These are phyloP conservation scores for Lordiphosa clarofinis DNA, from an alignment of 1,140 invertebrate genomes.

Conservation along the genomic window DNA sequence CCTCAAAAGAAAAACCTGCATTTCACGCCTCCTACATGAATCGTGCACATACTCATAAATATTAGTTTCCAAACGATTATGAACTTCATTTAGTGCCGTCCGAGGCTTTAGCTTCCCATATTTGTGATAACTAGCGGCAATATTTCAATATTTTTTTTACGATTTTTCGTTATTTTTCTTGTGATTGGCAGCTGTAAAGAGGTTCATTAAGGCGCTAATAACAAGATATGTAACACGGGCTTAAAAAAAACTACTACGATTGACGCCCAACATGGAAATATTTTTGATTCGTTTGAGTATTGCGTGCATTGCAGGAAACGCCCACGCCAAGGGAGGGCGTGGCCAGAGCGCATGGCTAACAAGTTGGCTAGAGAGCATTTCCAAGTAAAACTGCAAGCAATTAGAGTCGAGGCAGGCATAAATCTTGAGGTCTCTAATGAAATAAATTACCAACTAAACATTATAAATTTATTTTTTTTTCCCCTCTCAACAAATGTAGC, in stretches of 20 bases:
- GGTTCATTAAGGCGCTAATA: constrained; percentile 12
- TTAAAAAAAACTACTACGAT: constrained; percentile 1
- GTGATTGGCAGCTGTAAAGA: constrained; percentile 13
- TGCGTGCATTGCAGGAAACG: constrained; percentile 7
- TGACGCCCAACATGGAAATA: constrained; percentile 5
- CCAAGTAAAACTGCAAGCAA: constrained; percentile 7
- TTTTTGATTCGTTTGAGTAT: neutral
- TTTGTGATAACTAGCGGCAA: constrained; percentile 12
- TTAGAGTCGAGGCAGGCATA: constrained; percentile 3
- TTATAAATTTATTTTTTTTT: constrained; percentile 12
- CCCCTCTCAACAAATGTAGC: constrained; percentile 10
- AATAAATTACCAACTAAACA: constrained; percentile 11
- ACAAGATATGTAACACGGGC: constrained; percentile 11
- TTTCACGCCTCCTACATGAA: constrained; percentile 13
- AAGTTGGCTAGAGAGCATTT: constrained; percentile 1
- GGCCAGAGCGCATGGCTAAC: constrained; percentile 6
- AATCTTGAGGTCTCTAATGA: constrained; percentile 4
- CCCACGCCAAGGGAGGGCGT: constrained; percentile 9
- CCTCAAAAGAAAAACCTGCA: constrained; percentile 1
- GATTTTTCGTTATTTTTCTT: neutral
- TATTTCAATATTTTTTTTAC: constrained; percentile 7
- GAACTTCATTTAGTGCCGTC: constrained; percentile 6
- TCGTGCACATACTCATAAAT: constrained; percentile 8
- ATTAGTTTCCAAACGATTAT: constrained; percentile 14
- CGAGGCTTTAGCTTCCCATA: constrained; percentile 7